Conservation (phyloP, 2,113 vertebrate genomes). For the Oryzias curvinotus region DNA sequence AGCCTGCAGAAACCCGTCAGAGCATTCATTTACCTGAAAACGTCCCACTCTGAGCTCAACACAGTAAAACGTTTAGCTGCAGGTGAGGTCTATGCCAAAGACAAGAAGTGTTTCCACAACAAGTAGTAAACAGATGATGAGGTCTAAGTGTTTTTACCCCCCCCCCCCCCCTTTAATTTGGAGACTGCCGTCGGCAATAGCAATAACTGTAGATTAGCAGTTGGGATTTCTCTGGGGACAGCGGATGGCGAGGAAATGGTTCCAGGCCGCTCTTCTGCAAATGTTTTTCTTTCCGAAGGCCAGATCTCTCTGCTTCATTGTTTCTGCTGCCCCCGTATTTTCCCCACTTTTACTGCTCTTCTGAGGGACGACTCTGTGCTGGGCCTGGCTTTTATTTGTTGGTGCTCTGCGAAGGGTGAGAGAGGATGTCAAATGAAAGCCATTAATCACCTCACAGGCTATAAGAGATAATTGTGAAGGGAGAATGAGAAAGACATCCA, state of each 20-base stretch:
- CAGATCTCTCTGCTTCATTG: constrained; percentile 74
- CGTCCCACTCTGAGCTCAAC: constrained; percentile 13
- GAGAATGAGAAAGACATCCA: constrained; percentile 67
- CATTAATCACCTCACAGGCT: constrained; percentile 83
- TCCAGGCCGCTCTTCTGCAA: constrained; percentile 69
- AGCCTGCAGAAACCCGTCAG: not conserved
- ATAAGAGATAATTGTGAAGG: constrained; percentile 80
- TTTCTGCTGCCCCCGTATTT: constrained; percentile 70
- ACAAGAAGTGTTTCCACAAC: constrained; percentile 54
- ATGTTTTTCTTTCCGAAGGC: constrained; percentile 79
- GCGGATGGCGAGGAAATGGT: constrained; percentile 67
- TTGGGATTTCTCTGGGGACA: constrained; percentile 78
- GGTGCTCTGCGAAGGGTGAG: constrained; percentile 74
- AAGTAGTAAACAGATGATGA: constrained; percentile 48
- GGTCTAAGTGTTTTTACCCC: constrained; percentile 67
- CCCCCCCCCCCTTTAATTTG: constrained; percentile 76
- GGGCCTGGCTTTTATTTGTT: constrained; percentile 80
- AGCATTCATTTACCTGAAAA: too few species aligned
- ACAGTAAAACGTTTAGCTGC: constrained; percentile 2
- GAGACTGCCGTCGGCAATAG: constrained; percentile 73
- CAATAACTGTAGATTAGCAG: constrained; percentile 83
- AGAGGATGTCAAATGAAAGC: constrained; percentile 82
- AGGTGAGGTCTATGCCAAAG: constrained; percentile 16
- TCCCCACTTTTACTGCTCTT: constrained; percentile 79
- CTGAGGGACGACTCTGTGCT: constrained; percentile 80